Base-by-base conservation (phyloP, 2,888 invertebrate species). In the Pammene fasciana region DNA sequence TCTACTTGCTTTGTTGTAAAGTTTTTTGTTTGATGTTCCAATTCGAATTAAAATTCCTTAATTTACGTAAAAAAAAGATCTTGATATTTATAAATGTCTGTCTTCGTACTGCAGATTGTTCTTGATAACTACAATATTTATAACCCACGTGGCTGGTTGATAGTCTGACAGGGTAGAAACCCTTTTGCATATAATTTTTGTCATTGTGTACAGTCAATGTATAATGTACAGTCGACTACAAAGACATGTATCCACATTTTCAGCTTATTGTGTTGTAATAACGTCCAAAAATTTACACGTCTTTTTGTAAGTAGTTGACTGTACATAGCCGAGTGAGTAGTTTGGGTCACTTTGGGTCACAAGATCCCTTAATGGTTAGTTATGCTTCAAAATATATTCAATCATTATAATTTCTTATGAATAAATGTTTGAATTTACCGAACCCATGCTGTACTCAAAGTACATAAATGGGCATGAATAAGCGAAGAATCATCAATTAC, bases 401-500 rank as follows among this genome's bases (percentile, higher is more conserved):
- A 4, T n/a, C 18, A 50, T 18, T n/a, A 11, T 54, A 54, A n/a
- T 13, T n/a, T 54, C 7, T 36, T 26, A 38, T 55, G 0, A 55
- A 56, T 56, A 16, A 10, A 38, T 36, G 6, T 36, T n/a, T 46
- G 14, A 9, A 9, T 48, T n/a, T n/a, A n/a, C n/a, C n/a, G n/a
- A n/a, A 45, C 48, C 48, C 48, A 16, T 56, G 11, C 38, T 16
- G 11, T 38, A 14, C 41, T 13, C 13, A 26, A 7, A 8, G 11
- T 18, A n/a, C 45, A 13, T 2, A 11, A 2, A 45, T 45, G 45
- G 59, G n/a, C 10, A 59, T 45, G 43, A 45, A n/a, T 59, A 45
- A n/a, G n/a, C 43, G 43, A 43, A 45, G n/a, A 14, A 57, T 26
- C 61, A 50, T 50, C 61, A 61, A 61, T 61, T 61, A 50, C 61